phyloP scores from a whole-genome alignment of 2,797 vertebrate species.

The Poecile montanus region DNA sequence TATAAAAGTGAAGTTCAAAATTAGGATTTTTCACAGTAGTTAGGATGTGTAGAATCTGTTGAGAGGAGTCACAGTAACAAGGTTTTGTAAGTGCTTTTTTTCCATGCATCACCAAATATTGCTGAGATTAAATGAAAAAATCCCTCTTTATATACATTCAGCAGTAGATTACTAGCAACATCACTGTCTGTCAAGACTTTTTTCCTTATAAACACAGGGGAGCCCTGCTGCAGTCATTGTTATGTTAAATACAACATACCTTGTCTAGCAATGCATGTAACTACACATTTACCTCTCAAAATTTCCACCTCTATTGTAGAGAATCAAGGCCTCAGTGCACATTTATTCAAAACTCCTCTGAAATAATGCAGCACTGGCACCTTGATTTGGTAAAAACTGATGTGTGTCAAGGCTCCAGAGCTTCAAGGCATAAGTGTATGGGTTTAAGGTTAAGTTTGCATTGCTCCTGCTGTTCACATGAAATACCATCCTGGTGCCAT shows the following conservation, averaged over 20 bases:
- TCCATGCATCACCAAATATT: not conserved
- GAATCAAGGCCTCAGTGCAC: not conserved
- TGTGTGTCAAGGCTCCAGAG: not conserved
- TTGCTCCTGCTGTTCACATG: not conserved
- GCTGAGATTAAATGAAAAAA: not conserved
- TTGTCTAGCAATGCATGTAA: not conserved
- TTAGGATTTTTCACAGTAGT: not conserved
- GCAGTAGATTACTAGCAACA: not conserved
- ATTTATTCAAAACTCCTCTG: not conserved
- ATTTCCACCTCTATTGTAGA: not conserved
- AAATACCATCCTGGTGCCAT: not conserved
- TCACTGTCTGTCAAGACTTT: not conserved
- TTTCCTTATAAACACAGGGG: not conserved
- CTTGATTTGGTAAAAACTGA: not conserved
- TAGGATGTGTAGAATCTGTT: not conserved
- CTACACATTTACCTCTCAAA: not conserved
- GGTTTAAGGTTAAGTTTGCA: not conserved
- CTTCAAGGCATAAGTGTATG: not conserved
- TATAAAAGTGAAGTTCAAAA: not conserved
- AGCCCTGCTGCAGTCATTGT: not conserved
- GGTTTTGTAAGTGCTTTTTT: not conserved
- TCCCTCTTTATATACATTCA: not conserved
- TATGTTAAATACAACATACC: not conserved
- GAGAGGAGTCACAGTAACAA: not conserved
- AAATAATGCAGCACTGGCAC: not conserved